phyloP scores from a whole-genome alignment of 2,888 invertebrate genomes.

The Lepidocyrtoides sp. region DNA sequence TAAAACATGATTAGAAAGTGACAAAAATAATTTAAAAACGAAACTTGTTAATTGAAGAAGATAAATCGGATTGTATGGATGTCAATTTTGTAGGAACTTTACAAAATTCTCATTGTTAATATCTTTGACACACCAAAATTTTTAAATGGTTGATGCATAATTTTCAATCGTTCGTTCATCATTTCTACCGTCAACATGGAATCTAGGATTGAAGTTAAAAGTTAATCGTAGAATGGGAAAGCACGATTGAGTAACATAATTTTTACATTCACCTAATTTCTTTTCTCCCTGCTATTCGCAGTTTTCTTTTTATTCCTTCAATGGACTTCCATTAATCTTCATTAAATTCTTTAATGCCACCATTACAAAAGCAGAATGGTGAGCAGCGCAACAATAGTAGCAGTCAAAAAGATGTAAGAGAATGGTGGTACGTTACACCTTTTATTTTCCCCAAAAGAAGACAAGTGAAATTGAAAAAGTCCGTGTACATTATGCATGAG shows the following conservation, averaged over 20 bases:
- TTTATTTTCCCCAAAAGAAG: slow-evolving; percentile 39
- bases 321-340: slow-evolving; percentile 74
- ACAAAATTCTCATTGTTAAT: too few relatives aligned
- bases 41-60: too few relatives aligned
- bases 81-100: too few relatives aligned
- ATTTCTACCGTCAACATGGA: too few relatives aligned
- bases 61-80: too few relatives aligned
- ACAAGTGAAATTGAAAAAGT: slow-evolving; percentile 18
- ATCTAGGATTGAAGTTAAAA: too few relatives aligned
- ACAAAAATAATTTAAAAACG: not conserved
- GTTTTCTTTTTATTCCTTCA: slow-evolving; percentile 39
- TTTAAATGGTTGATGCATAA: too few relatives aligned
- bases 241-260: not conserved
- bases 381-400: slow-evolving; percentile 5
- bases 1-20: not conserved
- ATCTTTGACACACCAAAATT: too few relatives aligned
- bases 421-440: slow-evolving; percentile 28
- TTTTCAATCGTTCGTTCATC: too few relatives aligned
- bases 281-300: too few relatives aligned
- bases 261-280: not conserved
- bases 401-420: not conserved
- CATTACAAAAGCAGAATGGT: slow-evolving; percentile 52
- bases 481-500: slow-evolving; percentile 69
- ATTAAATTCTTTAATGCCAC: slow-evolving; percentile 72
- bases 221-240: not conserved